Conservation (phyloP, 2,797 vertebrate species). For the Stomatorhinus walkeri region DNA sequence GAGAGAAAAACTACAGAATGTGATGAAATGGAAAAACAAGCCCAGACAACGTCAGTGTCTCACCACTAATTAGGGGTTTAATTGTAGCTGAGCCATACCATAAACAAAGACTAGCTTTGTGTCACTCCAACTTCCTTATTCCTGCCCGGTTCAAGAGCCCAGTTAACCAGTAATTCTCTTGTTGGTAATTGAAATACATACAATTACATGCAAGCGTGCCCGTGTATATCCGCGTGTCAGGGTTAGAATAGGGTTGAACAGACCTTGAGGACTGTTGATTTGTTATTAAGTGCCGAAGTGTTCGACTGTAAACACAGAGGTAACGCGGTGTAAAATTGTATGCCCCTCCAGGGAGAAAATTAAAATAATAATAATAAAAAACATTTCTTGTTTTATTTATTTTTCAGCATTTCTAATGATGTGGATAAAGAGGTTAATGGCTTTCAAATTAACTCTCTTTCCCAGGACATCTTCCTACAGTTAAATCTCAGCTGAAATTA, state of each 20-base stretch:
- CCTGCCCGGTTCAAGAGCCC: not conserved
- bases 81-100: not conserved
- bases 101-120: not conserved
- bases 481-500: not conserved
- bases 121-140: not conserved
- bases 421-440: conserved; percentile 13
- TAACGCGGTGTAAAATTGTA: conserved; percentile 8
- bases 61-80: not conserved
- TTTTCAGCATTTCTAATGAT: conserved; percentile 41
- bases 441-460: not conserved
- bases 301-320: conserved; percentile 3
- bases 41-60: not conserved
- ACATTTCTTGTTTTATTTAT: conserved; percentile 56
- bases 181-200: conserved; percentile 8
- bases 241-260: conserved; percentile 8
- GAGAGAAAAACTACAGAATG: not conserved
- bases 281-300: not conserved
- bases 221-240: not conserved
- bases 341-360: conserved; percentile 33
- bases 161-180: not conserved
- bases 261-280: conserved; percentile 12
- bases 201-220: not conserved
- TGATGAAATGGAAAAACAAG: not conserved
- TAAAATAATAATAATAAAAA: conserved; percentile 20
- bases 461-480: not conserved